These are phyloP conservation scores for Notothenia coriiceps DNA, from an alignment of 2,113 vertebrate genomes.

Conservation along the genomic window DNA sequence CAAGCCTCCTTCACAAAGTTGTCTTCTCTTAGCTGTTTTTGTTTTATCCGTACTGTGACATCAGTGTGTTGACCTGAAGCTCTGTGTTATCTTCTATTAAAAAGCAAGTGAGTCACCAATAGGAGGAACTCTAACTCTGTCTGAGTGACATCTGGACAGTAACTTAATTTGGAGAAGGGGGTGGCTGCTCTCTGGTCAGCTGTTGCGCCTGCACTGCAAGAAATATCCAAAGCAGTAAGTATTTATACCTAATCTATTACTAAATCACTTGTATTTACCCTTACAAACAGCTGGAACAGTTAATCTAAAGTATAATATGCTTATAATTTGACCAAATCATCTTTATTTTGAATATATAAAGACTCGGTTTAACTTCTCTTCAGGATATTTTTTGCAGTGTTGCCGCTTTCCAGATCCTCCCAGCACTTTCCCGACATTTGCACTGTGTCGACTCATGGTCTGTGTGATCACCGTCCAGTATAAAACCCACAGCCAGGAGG, in stretches of 20 bases:
- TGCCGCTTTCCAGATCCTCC: slow-evolving; percentile 41
- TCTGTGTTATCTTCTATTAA: slow-evolving; percentile 78
- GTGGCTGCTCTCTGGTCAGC: slow-evolving; percentile 74
- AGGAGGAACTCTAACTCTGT: slow-evolving; percentile 36
- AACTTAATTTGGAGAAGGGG: slow-evolving; percentile 70
- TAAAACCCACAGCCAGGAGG: slow-evolving; percentile 66
- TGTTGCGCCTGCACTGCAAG: slow-evolving; percentile 71
- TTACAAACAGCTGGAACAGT: rapidly evolving
- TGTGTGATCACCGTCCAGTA: slow-evolving; percentile 44
- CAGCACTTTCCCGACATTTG: slow-evolving; percentile 71
- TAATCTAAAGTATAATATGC: rapidly evolving
- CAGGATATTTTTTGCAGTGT: slow-evolving; percentile 54
- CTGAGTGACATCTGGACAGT: slow-evolving; percentile 41
- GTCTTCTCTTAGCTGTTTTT: slow-evolving; percentile 21
- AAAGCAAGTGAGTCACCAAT: slow-evolving; percentile 75
- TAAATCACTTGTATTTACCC: rapidly evolving
- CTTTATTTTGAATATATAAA: neutral
- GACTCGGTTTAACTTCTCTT: rapidly evolving
- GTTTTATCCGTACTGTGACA: slow-evolving; percentile 72
- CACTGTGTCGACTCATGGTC: slow-evolving; percentile 15
- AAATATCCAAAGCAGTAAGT: neutral
- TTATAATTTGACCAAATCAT: rapidly evolving
- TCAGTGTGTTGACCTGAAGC: slow-evolving; percentile 60
- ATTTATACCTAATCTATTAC: neutral
- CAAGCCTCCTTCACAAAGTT: slow-evolving; percentile 9